Evolutionary conservation across 2,797 vertebrate species (phyloP).

Genomic region (Mycteria americana): DNA sequence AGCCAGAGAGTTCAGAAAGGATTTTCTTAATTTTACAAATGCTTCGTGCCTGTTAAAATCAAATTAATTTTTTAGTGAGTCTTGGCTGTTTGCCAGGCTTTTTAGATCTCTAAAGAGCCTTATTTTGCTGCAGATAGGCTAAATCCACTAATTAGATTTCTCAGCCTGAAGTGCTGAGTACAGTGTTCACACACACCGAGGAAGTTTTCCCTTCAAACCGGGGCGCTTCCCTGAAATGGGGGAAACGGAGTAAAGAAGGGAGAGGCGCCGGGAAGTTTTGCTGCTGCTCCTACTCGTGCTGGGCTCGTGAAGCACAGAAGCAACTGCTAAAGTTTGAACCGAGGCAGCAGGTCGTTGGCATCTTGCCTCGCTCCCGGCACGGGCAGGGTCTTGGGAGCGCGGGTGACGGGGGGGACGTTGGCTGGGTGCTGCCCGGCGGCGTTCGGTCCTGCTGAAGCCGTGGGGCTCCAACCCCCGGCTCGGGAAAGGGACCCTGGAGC

Average conservation of each 20-base stretch:
- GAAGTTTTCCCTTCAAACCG: background rate
- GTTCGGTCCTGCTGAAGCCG: background rate
- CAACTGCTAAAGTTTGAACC: background rate
- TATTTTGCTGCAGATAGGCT: conserved; percentile 42
- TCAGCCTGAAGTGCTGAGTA: conserved; percentile 10
- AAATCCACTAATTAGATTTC: conserved; percentile 56
- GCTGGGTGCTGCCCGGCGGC: background rate
- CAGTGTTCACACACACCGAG: background rate
- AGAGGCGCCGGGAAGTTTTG: background rate
- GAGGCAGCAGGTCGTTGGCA: background rate
- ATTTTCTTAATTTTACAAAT: conserved; percentile 38
- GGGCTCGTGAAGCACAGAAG: background rate
- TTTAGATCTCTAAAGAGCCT: conserved; percentile 9
- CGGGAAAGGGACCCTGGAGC: background rate
- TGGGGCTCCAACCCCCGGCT: background rate
- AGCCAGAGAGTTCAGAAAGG: conserved; percentile 19
- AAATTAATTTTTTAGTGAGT: conserved; percentile 57
- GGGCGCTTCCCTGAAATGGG: background rate
- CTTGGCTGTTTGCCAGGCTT: conserved; percentile 33
- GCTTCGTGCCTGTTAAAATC: conserved; percentile 49
- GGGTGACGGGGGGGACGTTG: accelerated
- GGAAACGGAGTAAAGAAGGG: background rate
- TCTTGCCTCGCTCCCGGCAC: background rate
- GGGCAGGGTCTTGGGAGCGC: accelerated
- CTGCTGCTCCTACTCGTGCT: background rate